Base-by-base conservation (phyloP, 2,113 vertebrate species). In the Cisticola juncidis region DNA sequence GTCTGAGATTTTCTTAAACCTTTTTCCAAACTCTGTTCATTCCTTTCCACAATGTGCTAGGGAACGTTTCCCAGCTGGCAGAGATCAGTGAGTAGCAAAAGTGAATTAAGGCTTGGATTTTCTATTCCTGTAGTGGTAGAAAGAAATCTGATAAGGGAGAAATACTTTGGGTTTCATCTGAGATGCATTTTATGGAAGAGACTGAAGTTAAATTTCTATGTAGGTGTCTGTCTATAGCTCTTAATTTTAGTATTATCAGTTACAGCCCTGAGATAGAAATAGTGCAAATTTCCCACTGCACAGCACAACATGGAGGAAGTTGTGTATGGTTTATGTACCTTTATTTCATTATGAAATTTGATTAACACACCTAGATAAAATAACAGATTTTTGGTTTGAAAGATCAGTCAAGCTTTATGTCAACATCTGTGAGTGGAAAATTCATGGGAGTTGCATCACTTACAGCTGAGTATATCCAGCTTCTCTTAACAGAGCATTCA, bases 261-360 rank as follows among this genome's bases (percentile, higher is more conserved):
- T 79, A 80, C 50, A 89, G 35, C 26, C 20, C 19, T 60, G 62
- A 89, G 76, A 54, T 21, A 45, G 66, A 95, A 72, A 73, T 36
- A 72, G 54, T 91, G 76, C 85, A 72, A 66, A 57, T 81, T 95
- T 97, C 92, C 72, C 81, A 85, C 95, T 95, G 95, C 61, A 79
- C 94, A 90, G 48, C 68, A 72, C 61, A 71, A 48, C 44, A 88
- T 93, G 50, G 53, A 78, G 21, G 23, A 90, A 62, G 62, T 80
- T 90, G 56, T 93, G 61, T 73, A 93, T 82, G 86, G 29, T 79
- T 90, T 89, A 48, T 71, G 53, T 95, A 95, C 72, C 64, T 97
- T 96, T 91, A 96, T 47, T 96, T 93, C 53, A 73, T 61, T 25
- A 5, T 96, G 81, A 97, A 92, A 96, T 83, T 79, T 91, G 74